Base-by-base conservation (phyloP, 2,888 invertebrate genomes). In the Phaonia tiefii region DNA sequence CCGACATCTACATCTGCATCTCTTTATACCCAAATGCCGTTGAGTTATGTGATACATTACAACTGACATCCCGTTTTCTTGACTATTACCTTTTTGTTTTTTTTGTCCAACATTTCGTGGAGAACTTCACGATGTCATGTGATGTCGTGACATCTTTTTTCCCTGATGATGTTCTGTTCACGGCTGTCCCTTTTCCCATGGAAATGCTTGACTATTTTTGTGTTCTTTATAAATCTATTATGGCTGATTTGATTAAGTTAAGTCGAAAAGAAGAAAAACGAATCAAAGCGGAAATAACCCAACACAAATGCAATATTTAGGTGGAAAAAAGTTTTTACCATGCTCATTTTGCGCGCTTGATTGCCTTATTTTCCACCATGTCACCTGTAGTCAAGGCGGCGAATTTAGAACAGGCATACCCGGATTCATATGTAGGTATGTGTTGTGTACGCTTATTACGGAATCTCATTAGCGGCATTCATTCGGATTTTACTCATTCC, bases 351-450 rank as follows among this genome's bases (percentile, higher is more conserved):
- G 69, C 66, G 26, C 26, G 72, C 26, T 49, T 78, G 81, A 78
- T 81, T 81, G 81, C 78, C 81, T 81, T 72, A 78, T 81, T 78
- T 78, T 78, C 78, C 67, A 69, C 78, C 66, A 78, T 74, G 74
- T 81, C 77, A 63, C 60, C 71, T 70, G 51, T 39, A 31, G 31
- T 31, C 8, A 8, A 31, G 51, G 51, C 17, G 51, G 10, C 22
- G 10, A 22, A 17, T 31, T 31, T 31, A 8, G 31, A 31, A 31
- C 3, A 31, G 31, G 8, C 31, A 8, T 31, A 31, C 31, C 3
- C 31, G 31, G 8, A 31, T n/a, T n/a, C 31, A 31, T 31, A 31
- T 31, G 31, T 10, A 39, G 39, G 58, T 15, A 26, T 11, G 49
- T 49, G 15, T 3, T 51, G 51, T 2, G 20, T 8, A 31, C 31